Evolutionary conservation across 2,888 invertebrate genomes (phyloP).

Genomic region (Pterobdella sp.): DNA sequence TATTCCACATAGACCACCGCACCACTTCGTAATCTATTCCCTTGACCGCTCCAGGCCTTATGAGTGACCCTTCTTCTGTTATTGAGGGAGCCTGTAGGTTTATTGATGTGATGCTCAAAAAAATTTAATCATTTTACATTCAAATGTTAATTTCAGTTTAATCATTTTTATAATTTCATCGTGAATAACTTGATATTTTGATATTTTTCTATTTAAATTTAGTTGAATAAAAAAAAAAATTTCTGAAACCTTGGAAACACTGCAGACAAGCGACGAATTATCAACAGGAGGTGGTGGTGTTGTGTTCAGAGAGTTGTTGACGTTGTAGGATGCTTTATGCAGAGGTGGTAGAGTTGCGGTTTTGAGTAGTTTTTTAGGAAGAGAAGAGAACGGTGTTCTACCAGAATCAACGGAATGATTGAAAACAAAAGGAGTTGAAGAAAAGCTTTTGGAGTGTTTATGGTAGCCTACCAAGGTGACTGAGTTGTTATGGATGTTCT

Average conservation of each 20-base stretch:
- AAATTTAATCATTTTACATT: not conserved
- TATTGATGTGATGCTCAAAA: too few relatives aligned
- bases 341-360: constrained; percentile 21
- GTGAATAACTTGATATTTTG: too few relatives aligned
- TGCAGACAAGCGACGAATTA: constrained; percentile 64
- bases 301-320: constrained; percentile 28
- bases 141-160: not conserved
- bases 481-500: not conserved
- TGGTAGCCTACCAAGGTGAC: constrained; percentile 10
- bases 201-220: not conserved
- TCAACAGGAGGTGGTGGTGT: constrained; percentile 61
- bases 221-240: not conserved
- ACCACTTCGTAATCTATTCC: constrained; percentile 76
- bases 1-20: constrained; percentile 78
- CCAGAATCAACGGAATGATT: not conserved
- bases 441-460: not conserved
- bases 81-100: constrained; percentile 56
- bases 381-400: constrained; percentile 3
- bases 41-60: constrained; percentile 67
- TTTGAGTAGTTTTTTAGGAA: not conserved
- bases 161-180: too few relatives aligned
- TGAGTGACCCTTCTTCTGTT: constrained; percentile 78
- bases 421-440: not conserved
- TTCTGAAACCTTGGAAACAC: constrained; percentile 57
- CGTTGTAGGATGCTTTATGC: constrained; percentile 26